These are phyloP conservation scores for Hydropsyche betteni DNA, from an alignment of 2,888 invertebrate species.

Conservation along the genomic window DNA sequence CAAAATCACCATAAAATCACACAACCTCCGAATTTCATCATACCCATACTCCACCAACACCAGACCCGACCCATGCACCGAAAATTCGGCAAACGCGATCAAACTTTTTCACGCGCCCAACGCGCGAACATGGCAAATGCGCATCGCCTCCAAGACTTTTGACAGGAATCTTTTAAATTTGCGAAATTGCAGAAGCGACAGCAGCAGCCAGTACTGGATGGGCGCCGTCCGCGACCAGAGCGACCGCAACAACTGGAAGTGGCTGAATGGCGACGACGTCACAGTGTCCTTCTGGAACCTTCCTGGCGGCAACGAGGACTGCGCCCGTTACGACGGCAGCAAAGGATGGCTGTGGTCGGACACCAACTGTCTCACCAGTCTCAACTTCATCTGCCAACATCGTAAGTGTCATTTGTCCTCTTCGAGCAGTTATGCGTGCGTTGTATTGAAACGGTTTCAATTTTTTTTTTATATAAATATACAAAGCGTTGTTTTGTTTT, in stretches of 20 bases:
- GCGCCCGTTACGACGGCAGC: constrained; percentile 90
- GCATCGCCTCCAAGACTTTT: not conserved
- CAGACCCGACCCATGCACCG: too few species aligned
- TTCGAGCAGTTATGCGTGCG: constrained; percentile 26
- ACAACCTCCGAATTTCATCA: too few species aligned
- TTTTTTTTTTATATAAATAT: not conserved
- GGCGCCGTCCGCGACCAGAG: constrained; percentile 87
- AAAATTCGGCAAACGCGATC: too few species aligned
- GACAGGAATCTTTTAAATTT: too few species aligned
- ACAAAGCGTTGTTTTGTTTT: not conserved
- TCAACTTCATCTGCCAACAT: constrained; percentile 94
- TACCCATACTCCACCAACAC: too few species aligned
- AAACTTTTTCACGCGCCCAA: too few species aligned
- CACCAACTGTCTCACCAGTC: constrained; percentile 82
- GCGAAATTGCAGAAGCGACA: constrained; percentile 73
- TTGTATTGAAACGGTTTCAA: not conserved
- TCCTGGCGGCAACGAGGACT: constrained; percentile 83
- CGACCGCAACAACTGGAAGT: constrained; percentile 84
- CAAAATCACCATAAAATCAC: too few species aligned
- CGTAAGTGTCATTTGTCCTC: constrained; percentile 70
- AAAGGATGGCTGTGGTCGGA: constrained; percentile 96
- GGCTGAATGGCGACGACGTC: constrained; percentile 89
- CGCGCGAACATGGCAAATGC: too few species aligned
- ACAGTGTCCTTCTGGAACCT: constrained; percentile 93
- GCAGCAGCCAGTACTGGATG: constrained; percentile 94